phyloP scores from a whole-genome alignment of 2,113 vertebrate genomes.

The Sinocyclocheilus maitianheensis region DNA sequence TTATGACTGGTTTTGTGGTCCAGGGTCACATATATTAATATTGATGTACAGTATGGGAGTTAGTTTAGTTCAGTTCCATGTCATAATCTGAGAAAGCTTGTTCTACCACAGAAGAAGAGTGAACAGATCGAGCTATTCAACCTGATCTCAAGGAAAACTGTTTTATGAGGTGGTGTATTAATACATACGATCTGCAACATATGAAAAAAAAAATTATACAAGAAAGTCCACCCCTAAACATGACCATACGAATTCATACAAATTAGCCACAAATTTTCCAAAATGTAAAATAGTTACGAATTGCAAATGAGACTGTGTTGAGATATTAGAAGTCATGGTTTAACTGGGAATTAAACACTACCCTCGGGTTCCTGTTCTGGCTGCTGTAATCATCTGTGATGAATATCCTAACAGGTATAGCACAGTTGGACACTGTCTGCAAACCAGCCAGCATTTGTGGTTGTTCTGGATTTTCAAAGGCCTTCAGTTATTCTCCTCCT shows the following conservation, averaged over 20 bases:
- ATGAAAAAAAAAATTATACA: background rate
- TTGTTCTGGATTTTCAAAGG: constrained; percentile 17
- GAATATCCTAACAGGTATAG: background rate
- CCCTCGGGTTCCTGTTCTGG: background rate
- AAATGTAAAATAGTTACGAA: background rate
- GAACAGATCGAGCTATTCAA: background rate
- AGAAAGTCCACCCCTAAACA: background rate
- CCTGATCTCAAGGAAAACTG: background rate
- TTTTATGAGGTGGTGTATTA: background rate
- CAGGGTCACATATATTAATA: background rate
- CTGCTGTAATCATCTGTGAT: background rate
- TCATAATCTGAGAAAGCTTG: background rate
- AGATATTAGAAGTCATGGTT: too few relatives aligned
- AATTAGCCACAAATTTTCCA: background rate
- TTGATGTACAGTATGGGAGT: background rate
- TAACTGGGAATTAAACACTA: background rate
- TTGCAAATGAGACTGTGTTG: too few relatives aligned
- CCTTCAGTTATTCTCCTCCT: background rate
- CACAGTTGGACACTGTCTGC: background rate
- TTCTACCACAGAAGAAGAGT: background rate
- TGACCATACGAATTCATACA: background rate
- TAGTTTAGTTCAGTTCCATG: background rate
- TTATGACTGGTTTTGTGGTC: too few relatives aligned
- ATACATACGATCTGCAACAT: background rate
- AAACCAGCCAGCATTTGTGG: constrained; percentile 22